phyloP scores from a whole-genome alignment of 2,888 invertebrate genomes.

The Ophion slaviceki region DNA sequence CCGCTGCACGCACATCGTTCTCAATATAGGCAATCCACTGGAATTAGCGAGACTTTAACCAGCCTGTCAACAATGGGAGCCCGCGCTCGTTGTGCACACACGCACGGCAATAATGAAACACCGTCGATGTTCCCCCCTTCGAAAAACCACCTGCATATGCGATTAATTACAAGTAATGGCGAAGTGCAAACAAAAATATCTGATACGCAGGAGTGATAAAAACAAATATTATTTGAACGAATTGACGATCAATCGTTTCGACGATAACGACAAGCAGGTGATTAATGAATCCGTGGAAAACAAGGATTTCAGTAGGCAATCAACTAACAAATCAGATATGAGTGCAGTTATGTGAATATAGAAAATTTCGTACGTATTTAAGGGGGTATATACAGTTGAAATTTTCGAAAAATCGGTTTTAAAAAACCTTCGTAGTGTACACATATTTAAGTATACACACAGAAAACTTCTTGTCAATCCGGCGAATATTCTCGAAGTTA shows the following conservation, averaged over 20 bases:
- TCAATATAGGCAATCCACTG: conserved; percentile 17
- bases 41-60: conserved; percentile 44
- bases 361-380: no score
- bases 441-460: no score
- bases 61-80: conserved; percentile 17
- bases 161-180: not conserved
- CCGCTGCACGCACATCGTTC: not conserved
- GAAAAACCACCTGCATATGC: conserved; percentile 6
- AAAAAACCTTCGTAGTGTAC: no score
- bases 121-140: not conserved
- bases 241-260: not conserved
- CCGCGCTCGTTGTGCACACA: not conserved
- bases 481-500: no score
- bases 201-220: not conserved
- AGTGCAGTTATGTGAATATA: no score
- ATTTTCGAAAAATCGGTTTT: no score
- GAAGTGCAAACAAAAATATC: not conserved
- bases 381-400: no score
- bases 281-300: not conserved
- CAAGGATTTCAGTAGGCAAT: not conserved
- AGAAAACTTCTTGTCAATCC: no score
- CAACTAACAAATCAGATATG: not conserved
- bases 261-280: not conserved
- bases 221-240: not conserved
- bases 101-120: conserved; percentile 8